Base-by-base conservation (phyloP, 2,797 vertebrate species). In the Gambusia yucatana region DNA sequence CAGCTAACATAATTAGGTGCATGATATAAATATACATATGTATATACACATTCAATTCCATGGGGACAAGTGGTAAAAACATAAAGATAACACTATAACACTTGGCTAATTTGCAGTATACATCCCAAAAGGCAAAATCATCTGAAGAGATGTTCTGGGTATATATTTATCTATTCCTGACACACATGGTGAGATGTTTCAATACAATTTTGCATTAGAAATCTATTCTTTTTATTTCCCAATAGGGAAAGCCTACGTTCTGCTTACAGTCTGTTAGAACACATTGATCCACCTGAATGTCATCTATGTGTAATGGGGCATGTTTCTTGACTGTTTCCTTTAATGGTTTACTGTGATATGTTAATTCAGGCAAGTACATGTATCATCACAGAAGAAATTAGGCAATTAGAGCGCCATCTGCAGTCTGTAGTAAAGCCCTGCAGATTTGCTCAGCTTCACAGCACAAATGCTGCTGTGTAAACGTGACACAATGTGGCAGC, bases 371-470 rank as follows among this genome's bases (percentile, higher is more conserved):
- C n/a, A 9, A 39, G 6, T 6, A 0, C 14, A 46, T 41, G 0
- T 6, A 36, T 57, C 22, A 22, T 43, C 46, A 72, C 3, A 20
- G 36, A 47, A 43, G 75, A 70, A 46, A 28, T 16, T 78, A 80
- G 46, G 67, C 76, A 16, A 7, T 28, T 7, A 89, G 78, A 89
- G 84, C 36, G 91, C 93, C 94, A 92, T 87, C 94, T 87, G 80
- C 81, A 77, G 93, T 70, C 30, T 65, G 25, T 11, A 79, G 22
- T 11, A 16, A 20, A 43, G 33, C 73, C 79, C 47, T 88, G 75
- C 90, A 81, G 50, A 0, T 74, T 4, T 33, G 11, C 0, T 46
- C 3, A 70, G 25, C 25, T 44, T 70, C 67, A 67, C 8, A 70
- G 41, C 2, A 43, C 39, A 70, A 13, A 70, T 6, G 25, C 25